Conservation (phyloP, 30 jellyfish, hydroid and myxozoan species). For the Aurelia sp. region DNA sequence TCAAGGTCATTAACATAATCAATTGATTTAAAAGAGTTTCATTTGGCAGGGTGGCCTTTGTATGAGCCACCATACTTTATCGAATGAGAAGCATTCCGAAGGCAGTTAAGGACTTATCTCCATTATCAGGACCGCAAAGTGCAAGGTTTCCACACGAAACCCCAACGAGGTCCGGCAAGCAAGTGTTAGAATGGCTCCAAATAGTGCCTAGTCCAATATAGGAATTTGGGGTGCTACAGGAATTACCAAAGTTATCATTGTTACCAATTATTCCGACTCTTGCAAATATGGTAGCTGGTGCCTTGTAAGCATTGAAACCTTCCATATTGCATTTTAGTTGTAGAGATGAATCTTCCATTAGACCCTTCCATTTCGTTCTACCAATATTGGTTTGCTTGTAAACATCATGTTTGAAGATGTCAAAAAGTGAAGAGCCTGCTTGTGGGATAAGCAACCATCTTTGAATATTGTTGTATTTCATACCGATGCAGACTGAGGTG, state of each 20-base stretch:
- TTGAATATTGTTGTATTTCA: not conserved
- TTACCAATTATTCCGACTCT: constrained; percentile 12
- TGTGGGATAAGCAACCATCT: not conserved
- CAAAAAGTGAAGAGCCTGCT: not conserved
- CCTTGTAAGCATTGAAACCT: not conserved
- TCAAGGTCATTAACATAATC: no score
- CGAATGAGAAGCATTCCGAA: not conserved
- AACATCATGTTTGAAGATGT: not conserved
- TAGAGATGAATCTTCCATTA: not conserved
- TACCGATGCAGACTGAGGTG: not conserved
- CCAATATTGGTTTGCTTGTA: not conserved
- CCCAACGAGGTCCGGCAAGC: not conserved
- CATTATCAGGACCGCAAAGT: not conserved
- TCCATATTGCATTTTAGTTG: not conserved
- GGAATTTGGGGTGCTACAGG: constrained; percentile 6
- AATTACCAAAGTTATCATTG: not conserved
- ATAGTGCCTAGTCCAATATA: not conserved
- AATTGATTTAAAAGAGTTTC: no score
- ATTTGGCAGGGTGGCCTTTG: no score
- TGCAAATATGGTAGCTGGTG: not conserved
- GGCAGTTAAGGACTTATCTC: not conserved
- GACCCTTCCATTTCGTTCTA: not conserved
- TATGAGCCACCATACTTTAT: not conserved
- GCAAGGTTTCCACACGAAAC: constrained; percentile 23
- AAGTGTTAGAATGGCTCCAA: not conserved